Conservation (phyloP, 2,113 vertebrate species). For the Amphiprion percula region DNA sequence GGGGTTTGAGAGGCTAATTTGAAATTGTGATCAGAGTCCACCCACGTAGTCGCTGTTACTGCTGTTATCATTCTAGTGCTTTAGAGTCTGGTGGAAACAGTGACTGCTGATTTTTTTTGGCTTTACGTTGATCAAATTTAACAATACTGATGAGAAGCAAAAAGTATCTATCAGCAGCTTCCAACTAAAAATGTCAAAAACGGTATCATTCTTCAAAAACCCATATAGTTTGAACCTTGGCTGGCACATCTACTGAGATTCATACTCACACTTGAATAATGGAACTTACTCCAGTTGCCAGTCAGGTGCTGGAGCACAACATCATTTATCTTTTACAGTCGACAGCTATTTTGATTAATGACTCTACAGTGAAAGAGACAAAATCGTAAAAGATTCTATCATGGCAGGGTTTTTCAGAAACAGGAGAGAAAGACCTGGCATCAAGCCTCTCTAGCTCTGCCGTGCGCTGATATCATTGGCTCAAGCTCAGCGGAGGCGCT, state of each 20-base stretch:
- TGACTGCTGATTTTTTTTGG: background rate
- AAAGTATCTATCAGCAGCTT: slow-evolving; percentile 27
- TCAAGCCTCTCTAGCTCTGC: background rate
- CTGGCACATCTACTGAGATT: slow-evolving; percentile 39
- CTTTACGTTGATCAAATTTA: slow-evolving; percentile 15
- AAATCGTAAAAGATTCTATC: slow-evolving; percentile 55
- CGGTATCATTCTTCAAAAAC: slow-evolving; percentile 32
- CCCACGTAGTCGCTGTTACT: background rate
- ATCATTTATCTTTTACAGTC: slow-evolving; percentile 59
- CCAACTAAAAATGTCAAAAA: slow-evolving; percentile 15
- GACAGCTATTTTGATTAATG: slow-evolving; percentile 64
- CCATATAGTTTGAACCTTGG: slow-evolving; percentile 18
- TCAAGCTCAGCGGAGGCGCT: background rate
- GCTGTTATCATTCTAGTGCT: background rate
- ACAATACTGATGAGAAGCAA: background rate
- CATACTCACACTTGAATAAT: slow-evolving; percentile 36
- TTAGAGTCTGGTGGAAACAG: background rate
- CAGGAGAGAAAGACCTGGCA: background rate
- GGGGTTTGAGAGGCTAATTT: slow-evolving; percentile 7
- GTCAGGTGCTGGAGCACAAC: slow-evolving; percentile 49
- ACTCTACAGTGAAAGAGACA: slow-evolving; percentile 38
- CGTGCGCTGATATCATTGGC: slow-evolving; percentile 9
- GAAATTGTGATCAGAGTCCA: slow-evolving; percentile 25
- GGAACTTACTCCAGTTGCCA: slow-evolving; percentile 34
- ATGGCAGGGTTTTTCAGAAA: slow-evolving; percentile 13